Base-by-base conservation (phyloP, 2,888 invertebrate species). In the Ophioninae sp. region DNA sequence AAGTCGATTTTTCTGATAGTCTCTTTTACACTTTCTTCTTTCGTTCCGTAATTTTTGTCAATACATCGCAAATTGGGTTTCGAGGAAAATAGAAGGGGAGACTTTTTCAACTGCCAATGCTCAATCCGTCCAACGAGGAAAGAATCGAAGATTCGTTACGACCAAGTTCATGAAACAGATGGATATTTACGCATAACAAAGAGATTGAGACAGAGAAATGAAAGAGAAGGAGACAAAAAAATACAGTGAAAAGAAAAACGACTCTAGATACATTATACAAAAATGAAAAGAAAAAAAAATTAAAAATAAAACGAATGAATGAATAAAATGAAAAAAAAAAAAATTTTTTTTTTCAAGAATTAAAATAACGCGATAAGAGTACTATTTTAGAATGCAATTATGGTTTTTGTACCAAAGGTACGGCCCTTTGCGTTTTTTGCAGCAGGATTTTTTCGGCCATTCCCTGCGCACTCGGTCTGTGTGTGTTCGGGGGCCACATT, bases 381-480 rank as follows among this genome's bases (percentile, higher is more conserved):
- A 85, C 64, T 84, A 83, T 83, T 83, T 74, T 64, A 85, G 74
- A 86, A 85, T 85, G 83, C 82, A 83, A 85, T 75, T 79, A 77
- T 81, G 75, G 79, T 80, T 81, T 86, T 86, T 83, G 84, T 86
- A 85, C 83, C 86, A 86, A 86, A 84, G 86, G 86, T 82, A 83
- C 81, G 81, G 86, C 85, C 83, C 82, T 86, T 85, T 82, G 69
- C 79, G 79, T 81, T 85, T 85, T 72, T 83, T 78, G 83, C 81
- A 81, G 83, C 78, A 64, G 68, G 74, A 67, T 77, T 76, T 75
- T 78, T 81, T 79, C 80, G 79, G 74, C 82, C 81, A 73, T 81
- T 83, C 77, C 85, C 85, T 80, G 81, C 78, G 81, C 79, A 75
- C 72, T 67, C 72, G 82, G 79, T 76, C 75, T 80, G 70, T 70